Evolutionary conservation across 2,888 invertebrate species (phyloP), one percentile per base, ranked within the genome.

Genomic region (Drosophila suboccidentalis): DNA sequence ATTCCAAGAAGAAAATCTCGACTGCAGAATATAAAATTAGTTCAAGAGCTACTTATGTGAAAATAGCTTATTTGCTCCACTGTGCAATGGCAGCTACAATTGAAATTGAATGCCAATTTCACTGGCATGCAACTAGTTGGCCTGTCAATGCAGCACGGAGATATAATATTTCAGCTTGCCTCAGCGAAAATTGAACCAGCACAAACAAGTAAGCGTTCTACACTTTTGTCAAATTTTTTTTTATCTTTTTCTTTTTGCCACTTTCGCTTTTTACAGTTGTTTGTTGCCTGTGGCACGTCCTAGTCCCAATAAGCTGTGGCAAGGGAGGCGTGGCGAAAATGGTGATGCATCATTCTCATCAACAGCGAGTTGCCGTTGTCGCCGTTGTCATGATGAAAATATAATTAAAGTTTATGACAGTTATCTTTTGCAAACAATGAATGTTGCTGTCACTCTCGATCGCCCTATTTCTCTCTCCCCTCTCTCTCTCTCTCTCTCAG

Each of bases 321-420:
- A 47, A 34, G 47, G 49, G 39, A 49, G 22, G 64, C 55, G 55
- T n/a, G 57, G 17, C 46, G 39, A 50, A n/a, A 19, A 15, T 34
- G 51, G 46, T 60, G 50, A 71, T 78, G 76, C 79, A 76, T 67
- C 85, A 68, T 70, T 49, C 59, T 61, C 72, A 61, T 62, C 72
- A 69, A 38, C 65, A 71, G 43, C 19, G 46, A 44, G 49, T 22
- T 44, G 38, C 49, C 55, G 55, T 10, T 53, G 53, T 53, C 55
- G 46, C 60, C 71, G 64, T 66, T 71, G 71, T 72, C 84, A 72
- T 77, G 82, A 71, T 87, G 89, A 80, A 89, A 89, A 86, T 89
- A 87, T 86, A 86, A 89, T 86, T 89, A 89, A 86, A 86, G 88
- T 89, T 86, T 86, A 84, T 87, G 85, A 86, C 89, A 89, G 85